Base-by-base conservation (phyloP, 1,140 invertebrate species). In the Pseudomyrmex pallidus region DNA sequence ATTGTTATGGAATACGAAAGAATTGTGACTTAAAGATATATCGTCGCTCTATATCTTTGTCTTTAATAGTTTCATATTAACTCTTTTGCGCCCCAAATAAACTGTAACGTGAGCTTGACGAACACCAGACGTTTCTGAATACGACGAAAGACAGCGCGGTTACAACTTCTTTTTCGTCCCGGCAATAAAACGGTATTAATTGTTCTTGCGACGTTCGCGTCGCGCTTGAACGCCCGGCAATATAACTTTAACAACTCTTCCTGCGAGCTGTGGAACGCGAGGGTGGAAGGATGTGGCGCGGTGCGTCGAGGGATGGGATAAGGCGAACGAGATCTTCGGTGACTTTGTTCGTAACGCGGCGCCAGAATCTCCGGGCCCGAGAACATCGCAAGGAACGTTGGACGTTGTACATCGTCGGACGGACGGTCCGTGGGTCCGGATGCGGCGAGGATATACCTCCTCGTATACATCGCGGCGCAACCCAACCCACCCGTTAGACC, bases 181-280 rank as follows among this genome's bases (percentile, higher is more conserved):
- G 70, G 89, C 90, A 92, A 93, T 94, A 94, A 93, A 94, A 84
- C 89, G 87, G 73, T 90, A 92, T 92, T 35, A 35, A 35, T 35
- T 92, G 92, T 93, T 93, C 92, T 93, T 91, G 90, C 87, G 90
- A 90, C 90, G 88, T 90, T 90, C 88, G 86, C 89, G 87, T 89
- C 88, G 89, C 74, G 89, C 74, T 91, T 92, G 91, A 91, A 92
- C 90, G 84, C 89, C 83, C 70, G 85, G 92, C 90, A 92, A 90
- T 93, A 94, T 94, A 94, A 93, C 88, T 91, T 93, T 93, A 92
- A 94, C 91, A 91, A 91, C 93, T 89, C 87, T 67, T 44, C 83
- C 70, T 72, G 35, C 56, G 35, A 59, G 50, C 56, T 17, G 15
- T 44, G 59, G 54, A 50, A 52, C 66, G 66, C 15, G 76, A 64